Evolutionary conservation across 2,797 vertebrate genomes (phyloP), one percentile per base, ranked within the genome.

Genomic region (Sebastolobus alascanus): DNA sequence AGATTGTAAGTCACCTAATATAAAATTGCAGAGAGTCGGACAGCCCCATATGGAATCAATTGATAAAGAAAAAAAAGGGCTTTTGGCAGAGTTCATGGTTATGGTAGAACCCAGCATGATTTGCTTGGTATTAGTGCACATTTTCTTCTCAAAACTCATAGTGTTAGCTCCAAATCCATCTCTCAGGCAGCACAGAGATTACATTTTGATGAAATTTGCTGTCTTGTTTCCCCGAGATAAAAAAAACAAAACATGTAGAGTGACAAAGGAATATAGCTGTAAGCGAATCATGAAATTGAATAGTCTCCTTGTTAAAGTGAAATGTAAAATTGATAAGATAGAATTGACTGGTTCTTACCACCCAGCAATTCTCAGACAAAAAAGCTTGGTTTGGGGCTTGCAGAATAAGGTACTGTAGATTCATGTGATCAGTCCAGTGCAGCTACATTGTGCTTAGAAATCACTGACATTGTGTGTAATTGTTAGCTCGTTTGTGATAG

Each of bases 81-180:
- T 77, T 70, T 73, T 67, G 69, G n/a, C 10, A 7, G 50, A 77
- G 59, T 43, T 11, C 20, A 50, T 50, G 38, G 18, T 65, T 56
- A 64, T 6, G 8, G 68, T 7, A 68, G 25, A 56, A 79, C 16
- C 60, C n/a, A 55, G 25, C 37, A 63, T 35, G 8, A 55, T 68
- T 87, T 80, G 70, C 66, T 75, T 35, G 20, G 25, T 74, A 71
- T 84, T 54, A 40, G 20, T 52, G 43, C 40, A 80, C 56, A 88
- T 84, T 79, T 79, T 22, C 3, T 43, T 13, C 67, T 83, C 61
- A 68, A 74, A 73, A 40, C 55, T 33, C 58, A 81, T 31, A 27
- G 33, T 70, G 40, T 82, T 70, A 16, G 18, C 40, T 79, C 8
- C 8, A 75, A 75, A 72, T 79, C 46, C 50, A 74, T 74, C 59